phyloP scores from a whole-genome alignment of 2,797 vertebrate genomes.

The Aulostomus chinensis region DNA sequence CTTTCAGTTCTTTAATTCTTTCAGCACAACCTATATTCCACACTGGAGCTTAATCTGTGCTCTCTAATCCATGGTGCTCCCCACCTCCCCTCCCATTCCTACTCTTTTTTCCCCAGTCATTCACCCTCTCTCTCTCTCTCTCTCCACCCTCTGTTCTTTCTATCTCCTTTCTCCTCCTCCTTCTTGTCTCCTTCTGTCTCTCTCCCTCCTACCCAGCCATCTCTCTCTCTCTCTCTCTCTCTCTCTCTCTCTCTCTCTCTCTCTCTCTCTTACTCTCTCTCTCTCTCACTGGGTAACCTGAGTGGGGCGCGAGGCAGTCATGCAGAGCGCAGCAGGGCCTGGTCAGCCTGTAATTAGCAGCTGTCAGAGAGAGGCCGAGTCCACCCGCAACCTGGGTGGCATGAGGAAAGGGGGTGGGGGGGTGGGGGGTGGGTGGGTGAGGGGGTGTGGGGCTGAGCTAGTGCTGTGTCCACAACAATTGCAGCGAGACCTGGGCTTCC shows the following conservation, averaged over 20 bases:
- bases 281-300: conserved; percentile 77
- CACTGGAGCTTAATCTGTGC: conserved; percentile 79
- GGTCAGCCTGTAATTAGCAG: conserved; percentile 87
- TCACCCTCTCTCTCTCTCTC: conserved; percentile 45
- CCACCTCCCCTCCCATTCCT: conserved; percentile 52
- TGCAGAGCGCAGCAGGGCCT: conserved; percentile 83
- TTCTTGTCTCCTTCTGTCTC: conserved; percentile 22
- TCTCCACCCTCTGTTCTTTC: conserved; percentile 29
- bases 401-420: conserved; percentile 58
- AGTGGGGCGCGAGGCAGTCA: conserved; percentile 82
- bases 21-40: conserved; percentile 71
- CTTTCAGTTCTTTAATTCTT: conserved; percentile 72
- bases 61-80: conserved; percentile 76
- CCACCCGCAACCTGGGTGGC: conserved; percentile 86
- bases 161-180: conserved; percentile 34
- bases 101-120: conserved; percentile 46
- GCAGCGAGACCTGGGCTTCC: conserved; percentile 46
- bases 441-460: conserved; percentile 57
- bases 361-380: conserved; percentile 81
- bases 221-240: conserved; percentile 43
- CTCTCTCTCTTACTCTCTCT: conserved; percentile 63
- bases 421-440: conserved; percentile 13
- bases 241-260: conserved; percentile 34
- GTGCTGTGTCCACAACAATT: conserved; percentile 69
- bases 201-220: conserved; percentile 14